phyloP scores from a whole-genome alignment of 2,888 invertebrate species.

The Epinotia ramella region DNA sequence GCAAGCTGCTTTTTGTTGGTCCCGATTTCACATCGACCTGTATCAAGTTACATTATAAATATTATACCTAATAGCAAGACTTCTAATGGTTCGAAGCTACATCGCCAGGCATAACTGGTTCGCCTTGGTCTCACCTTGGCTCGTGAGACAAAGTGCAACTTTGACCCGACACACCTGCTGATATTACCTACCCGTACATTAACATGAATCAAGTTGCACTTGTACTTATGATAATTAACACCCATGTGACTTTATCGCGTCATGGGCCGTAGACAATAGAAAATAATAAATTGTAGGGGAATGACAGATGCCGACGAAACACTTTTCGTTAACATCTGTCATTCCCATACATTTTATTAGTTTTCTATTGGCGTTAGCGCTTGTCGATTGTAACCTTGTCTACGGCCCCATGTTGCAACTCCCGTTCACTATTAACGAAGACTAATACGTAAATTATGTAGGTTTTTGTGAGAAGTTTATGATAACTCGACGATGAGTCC shows the following conservation, averaged over 20 bases:
- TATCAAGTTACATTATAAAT: neutral
- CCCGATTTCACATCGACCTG: neutral
- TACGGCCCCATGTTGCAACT: no score
- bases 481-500: no score
- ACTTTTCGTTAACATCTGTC: no score
- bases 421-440: no score
- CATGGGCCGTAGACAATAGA: no score
- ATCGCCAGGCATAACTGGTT: slow-evolving; percentile 39
- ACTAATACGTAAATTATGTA: no score
- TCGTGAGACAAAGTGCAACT: slow-evolving; percentile 40
- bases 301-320: no score
- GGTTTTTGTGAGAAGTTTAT: no score
- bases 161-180: slow-evolving; percentile 42
- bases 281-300: no score
- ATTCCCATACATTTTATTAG: no score
- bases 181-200: slow-evolving; percentile 23
- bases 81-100: slow-evolving; percentile 27
- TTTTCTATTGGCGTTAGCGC: no score
- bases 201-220: slow-evolving; percentile 16
- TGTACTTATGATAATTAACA: slow-evolving; percentile 14
- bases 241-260: neutral
- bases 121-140: slow-evolving; percentile 43
- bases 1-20: neutral
- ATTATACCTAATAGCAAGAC: slow-evolving; percentile 1
- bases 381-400: no score